Conservation (phyloP, 2,113 vertebrate species). For the Barbus barbus region DNA sequence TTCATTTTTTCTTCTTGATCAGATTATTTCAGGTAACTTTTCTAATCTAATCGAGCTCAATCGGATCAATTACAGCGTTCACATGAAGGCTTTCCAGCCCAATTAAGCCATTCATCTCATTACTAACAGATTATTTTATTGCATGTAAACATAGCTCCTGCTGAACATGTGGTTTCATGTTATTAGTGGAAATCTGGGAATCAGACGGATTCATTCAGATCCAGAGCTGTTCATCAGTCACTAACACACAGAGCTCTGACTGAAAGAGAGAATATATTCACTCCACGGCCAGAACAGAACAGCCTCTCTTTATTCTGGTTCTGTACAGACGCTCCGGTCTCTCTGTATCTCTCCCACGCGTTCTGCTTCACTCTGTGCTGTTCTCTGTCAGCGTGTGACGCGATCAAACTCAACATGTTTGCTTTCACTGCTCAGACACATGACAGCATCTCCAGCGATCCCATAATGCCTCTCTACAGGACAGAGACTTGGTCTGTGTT, state of each 20-base stretch:
- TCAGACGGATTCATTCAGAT: neutral
- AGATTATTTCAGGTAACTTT: too few relatives aligned
- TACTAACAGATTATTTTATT: neutral
- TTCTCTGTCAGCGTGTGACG: neutral
- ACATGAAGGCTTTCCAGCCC: too few relatives aligned
- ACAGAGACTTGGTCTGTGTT: too few relatives aligned
- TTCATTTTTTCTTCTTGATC: neutral
- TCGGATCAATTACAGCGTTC: too few relatives aligned
- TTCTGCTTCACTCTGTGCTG: neutral
- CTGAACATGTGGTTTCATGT: too few relatives aligned
- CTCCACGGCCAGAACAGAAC: neutral
- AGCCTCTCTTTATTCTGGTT: too few relatives aligned
- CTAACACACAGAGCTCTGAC: neutral
- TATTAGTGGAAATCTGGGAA: neutral
- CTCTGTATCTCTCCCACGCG: neutral
- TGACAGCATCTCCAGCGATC: neutral
- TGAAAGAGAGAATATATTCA: conserved; percentile 16
- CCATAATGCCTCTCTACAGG: conserved; percentile 33
- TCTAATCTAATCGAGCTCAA: too few relatives aligned
- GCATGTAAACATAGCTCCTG: neutral
- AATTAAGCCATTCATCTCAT: neutral
- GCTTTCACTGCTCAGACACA: neutral
- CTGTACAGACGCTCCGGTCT: neutral
- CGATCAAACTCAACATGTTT: neutral
- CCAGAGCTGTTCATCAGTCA: neutral